Evolutionary conservation across 1,140 invertebrate species (phyloP), one percentile per base, ranked within the genome.

Genomic region (Drosophila bocqueti): DNA sequence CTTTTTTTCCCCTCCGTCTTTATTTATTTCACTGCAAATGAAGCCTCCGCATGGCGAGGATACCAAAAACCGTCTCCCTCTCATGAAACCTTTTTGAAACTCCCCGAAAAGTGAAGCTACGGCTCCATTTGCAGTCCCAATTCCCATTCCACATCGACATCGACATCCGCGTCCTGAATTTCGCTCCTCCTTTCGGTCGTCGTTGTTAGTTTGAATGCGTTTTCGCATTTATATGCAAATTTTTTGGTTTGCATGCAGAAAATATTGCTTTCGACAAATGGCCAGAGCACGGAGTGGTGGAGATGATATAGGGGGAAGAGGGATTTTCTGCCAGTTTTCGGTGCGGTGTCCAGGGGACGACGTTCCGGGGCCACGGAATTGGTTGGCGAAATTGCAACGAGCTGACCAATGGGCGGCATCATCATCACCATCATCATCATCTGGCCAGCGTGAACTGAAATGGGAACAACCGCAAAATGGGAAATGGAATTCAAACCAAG

Each of bases 211-310:
- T 83, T 76, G 83, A 91, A 91, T 91, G 87, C 83, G 81, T 91
- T 91, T 91, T 91, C 85, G 58, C 83, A 91, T 91, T 91, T 91
- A 91, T 91, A 91, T 91, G 87, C 87, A 87, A 91, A 91, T 91
- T 91, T 91, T 80, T 90, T 79, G 71, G 83, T 84, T 91, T 87
- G 87, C 87, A 87, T 91, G 87, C 74, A 59, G 58, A 90, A 89
- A 90, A 89, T 89, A 84, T 89, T 74, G 85, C 85, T 85, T 71
- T 89, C 79, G 79, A 81, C 79, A 81, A 81, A 81, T 81, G 79
- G 77, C 52, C 61, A 59, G 50, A 15, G 76, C 60, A 64, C 60
- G 76, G 26, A 34, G 50, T 21, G 47, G 47, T 54, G 42, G 50
- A 15, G 43, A 42, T 38, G 66, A 49, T 60, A 61, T 64, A 31